phyloP scores from a whole-genome alignment of 2,888 invertebrate genomes.

The Allophyes oxyacanthae region DNA sequence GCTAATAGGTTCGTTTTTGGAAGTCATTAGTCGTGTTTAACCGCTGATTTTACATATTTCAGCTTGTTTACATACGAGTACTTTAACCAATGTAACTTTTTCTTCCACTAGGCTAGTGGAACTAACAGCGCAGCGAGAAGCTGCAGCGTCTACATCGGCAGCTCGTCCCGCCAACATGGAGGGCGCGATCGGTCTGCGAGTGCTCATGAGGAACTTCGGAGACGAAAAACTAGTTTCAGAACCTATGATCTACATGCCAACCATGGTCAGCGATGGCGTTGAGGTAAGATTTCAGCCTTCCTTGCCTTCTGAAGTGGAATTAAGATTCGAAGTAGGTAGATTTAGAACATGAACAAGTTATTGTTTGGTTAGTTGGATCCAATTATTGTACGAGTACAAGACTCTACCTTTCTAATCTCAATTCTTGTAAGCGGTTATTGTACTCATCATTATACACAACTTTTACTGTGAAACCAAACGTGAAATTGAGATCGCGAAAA shows the following conservation, averaged over 20 bases:
- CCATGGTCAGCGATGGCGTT: conserved; percentile 84
- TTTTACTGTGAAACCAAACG: no score
- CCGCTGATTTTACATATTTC: conserved; percentile 6
- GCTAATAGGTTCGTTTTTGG: conserved; percentile 11
- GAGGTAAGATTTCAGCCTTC: conserved; percentile 75
- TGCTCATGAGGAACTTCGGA: conserved; percentile 90
- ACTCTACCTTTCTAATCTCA: no score
- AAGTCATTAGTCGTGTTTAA: conserved; percentile 13
- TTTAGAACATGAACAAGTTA: no score
- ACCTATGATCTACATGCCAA: conserved; percentile 87
- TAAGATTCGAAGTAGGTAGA: no score
- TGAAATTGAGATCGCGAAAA: no score
- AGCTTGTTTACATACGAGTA: no score
- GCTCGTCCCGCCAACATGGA: conserved; percentile 61
- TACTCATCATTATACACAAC: no score
- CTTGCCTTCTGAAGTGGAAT: no score
- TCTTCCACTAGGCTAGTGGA: conserved; percentile 79
- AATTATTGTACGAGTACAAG: no score
- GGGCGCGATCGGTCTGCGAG: conserved; percentile 83
- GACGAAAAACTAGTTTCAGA: conserved; percentile 88
- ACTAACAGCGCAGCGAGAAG: conserved; percentile 85
- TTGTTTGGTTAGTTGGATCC: no score
- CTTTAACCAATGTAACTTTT: background rate
- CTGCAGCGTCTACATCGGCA: conserved; percentile 76
- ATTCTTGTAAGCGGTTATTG: no score